Percentiles rank a stretch among this genome's conserved stretches.
Conservation (phyloP, 1,140 invertebrate genomes). For the Drosophila leontia region DNA sequence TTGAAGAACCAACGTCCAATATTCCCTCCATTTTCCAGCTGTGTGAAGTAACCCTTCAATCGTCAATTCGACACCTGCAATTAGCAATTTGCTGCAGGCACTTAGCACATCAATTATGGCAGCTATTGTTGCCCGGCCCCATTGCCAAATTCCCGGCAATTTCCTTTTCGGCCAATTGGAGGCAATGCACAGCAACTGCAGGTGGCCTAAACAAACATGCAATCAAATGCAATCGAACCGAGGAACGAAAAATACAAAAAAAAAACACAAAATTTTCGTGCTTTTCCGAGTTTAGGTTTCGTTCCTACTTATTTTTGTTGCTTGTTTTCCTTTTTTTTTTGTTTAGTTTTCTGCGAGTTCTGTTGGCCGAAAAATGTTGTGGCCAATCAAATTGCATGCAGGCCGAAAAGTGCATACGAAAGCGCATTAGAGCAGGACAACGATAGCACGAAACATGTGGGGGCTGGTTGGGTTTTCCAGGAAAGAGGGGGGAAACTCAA, state of each 20-base stretch:
- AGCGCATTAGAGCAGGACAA: conserved; percentile 80
- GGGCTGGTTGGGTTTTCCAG: conserved; percentile 1
- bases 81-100: conserved; percentile 56
- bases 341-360: conserved; percentile 10
- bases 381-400: conserved; percentile 80
- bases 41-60: conserved; percentile 60
- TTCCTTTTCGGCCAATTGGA: conserved; percentile 73
- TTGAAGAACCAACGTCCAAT: background rate
- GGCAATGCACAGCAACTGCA: conserved; percentile 20
- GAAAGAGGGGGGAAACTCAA: background rate
- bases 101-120: conserved; percentile 64
- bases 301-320: background rate
- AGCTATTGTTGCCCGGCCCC: conserved; percentile 41
- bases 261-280: conserved; percentile 38
- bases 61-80: conserved; percentile 61
- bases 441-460: conserved; percentile 73
- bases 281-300: conserved; percentile 49
- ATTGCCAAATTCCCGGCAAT: conserved; percentile 58
- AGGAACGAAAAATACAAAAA: conserved; percentile 9
- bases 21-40: conserved; percentile 26
- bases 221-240: conserved; percentile 79
- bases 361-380: conserved; percentile 71
- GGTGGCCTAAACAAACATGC: conserved; percentile 68
- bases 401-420: conserved; percentile 80
- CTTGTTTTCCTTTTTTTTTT: background rate